Evolutionary conservation across 2,113 vertebrate genomes (phyloP).

Genomic region (Mionectes macconnelli): DNA sequence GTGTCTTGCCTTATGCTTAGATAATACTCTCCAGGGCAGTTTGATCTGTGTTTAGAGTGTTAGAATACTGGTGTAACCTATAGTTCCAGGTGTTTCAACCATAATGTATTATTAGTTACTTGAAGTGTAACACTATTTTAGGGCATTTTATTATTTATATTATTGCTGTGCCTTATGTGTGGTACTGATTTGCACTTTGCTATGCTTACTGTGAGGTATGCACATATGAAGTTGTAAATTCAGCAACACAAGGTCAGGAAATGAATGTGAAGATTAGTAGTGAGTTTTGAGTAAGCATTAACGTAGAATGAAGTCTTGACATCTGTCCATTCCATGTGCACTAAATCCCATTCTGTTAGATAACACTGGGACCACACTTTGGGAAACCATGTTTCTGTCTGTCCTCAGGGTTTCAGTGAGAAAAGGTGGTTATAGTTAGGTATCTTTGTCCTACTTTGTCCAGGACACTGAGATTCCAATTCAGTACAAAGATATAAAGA

Average conservation of each 20-base stretch:
- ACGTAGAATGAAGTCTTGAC: background rate
- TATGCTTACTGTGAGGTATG: background rate
- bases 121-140: background rate
- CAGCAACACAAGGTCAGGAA: background rate
- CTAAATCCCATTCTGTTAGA: background rate
- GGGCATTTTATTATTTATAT: background rate
- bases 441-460: background rate
- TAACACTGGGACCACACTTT: background rate
- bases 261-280: background rate
- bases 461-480: background rate
- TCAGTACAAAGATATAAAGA: background rate
- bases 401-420: background rate
- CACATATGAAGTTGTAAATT: background rate
- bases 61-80: background rate
- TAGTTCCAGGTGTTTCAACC: background rate
- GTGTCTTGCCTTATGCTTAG: background rate
- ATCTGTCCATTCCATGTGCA: background rate
- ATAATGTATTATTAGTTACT: background rate
- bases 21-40: background rate
- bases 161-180: background rate
- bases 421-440: background rate
- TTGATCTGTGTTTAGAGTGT: background rate
- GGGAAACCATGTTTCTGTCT: background rate
- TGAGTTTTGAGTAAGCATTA: background rate
- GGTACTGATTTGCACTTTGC: background rate